These are phyloP conservation scores for Drosophila subsilvestris DNA, from an alignment of 2,888 invertebrate genomes.

Conservation along the genomic window DNA sequence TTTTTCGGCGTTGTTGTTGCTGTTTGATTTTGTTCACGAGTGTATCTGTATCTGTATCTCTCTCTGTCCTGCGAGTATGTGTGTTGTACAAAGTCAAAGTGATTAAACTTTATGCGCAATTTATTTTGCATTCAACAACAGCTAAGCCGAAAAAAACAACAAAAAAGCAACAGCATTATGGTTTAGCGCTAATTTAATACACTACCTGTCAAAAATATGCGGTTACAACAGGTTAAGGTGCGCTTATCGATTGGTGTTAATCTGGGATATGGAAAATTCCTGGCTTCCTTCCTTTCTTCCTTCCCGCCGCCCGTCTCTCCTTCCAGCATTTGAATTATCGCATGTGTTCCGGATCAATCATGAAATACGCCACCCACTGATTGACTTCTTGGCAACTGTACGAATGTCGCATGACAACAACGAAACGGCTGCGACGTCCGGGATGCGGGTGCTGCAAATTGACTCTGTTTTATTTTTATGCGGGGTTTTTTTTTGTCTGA, in stretches of 20 bases:
- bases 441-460: constrained; percentile 65
- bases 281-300: too few relatives aligned
- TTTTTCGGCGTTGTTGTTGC: constrained; percentile 62
- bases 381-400: constrained; percentile 23
- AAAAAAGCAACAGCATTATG: constrained; percentile 44
- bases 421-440: constrained; percentile 9
- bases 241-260: constrained; percentile 4
- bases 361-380: neutral
- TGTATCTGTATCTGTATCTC: neutral
- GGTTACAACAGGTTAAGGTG: constrained; percentile 34
- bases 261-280: neutral
- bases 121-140: constrained; percentile 79
- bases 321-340: neutral
- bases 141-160: constrained; percentile 21
- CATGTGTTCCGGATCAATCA: neutral
- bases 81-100: constrained; percentile 74
- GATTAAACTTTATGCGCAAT: constrained; percentile 83
- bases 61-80: neutral
- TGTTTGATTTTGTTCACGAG: constrained; percentile 1
- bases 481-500: constrained; percentile 19
- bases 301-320: neutral
- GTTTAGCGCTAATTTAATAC: constrained; percentile 58
- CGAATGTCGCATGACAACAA: constrained; percentile 24
- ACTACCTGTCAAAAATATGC: constrained; percentile 17
- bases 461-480: constrained; percentile 30